These are phyloP conservation scores for Lordiphosa collinella DNA, from an alignment of 1,140 invertebrate genomes.

Conservation along the genomic window DNA sequence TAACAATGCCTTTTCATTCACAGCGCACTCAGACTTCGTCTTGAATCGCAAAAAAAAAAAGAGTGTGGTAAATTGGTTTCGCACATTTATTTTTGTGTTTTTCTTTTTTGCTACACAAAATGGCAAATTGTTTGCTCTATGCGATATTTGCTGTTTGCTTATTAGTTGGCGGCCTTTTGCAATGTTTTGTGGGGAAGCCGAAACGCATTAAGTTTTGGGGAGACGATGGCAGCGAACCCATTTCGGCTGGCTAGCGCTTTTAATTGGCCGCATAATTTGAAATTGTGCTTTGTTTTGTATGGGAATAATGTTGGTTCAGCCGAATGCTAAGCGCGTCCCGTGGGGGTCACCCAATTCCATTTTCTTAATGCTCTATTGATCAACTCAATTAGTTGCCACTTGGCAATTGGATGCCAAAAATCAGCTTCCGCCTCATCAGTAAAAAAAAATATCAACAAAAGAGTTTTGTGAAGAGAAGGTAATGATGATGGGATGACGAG, in stretches of 20 bases:
- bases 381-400: conserved; percentile 55
- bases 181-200: conserved; percentile 5
- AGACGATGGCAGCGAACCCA: conserved; percentile 6
- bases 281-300: no score
- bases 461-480: conserved; percentile 1
- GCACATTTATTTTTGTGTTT: no score
- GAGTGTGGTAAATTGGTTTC: no score
- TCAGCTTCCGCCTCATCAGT: conserved; percentile 23
- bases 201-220: background rate
- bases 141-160: conserved; percentile 8
- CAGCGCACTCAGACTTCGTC: no score
- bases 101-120: background rate
- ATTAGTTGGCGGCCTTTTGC: conserved; percentile 11
- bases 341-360: conserved; percentile 24
- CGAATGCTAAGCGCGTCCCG: background rate
- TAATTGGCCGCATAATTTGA: conserved; percentile 32
- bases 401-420: conserved; percentile 43
- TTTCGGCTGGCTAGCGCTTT: conserved; percentile 26
- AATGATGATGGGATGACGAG: background rate
- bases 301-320: no score
- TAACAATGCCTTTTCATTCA: no score
- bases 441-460: conserved; percentile 1
- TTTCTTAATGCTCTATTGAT: conserved; percentile 54
- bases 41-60: no score
- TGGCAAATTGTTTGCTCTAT: conserved; percentile 13